Base-by-base conservation (phyloP, 1,140 invertebrate species). In the Bombus impatiens region DNA sequence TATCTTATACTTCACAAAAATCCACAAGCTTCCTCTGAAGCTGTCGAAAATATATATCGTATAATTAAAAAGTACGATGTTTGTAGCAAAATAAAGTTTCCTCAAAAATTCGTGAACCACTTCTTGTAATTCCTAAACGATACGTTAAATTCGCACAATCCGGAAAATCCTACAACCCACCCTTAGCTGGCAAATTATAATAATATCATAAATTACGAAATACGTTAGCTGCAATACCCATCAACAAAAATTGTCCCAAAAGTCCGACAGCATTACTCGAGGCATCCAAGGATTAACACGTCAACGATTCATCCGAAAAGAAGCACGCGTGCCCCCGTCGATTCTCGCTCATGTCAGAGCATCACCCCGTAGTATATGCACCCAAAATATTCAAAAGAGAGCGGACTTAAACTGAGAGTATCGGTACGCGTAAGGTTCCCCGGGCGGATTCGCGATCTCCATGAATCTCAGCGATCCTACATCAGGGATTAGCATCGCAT, bases 401-500 rank as follows among this genome's bases (percentile, higher is more conserved):
- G 28, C 72, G 1, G 13, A 32, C 42, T 37, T 62, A 62, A 13
- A n/a, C 28, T 13, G 59, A 53, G 10, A 18, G 18, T 25, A 44
- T 75, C 22, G 74, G 40, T 32, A 74, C 42, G 13, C 35, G 1
- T 47, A 1, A n/a, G 4, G 28, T 13, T 22, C 57, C 71, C 62
- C 25, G 42, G 10, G 32, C 5, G 28, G 22, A 40, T 25, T 78
- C 82, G 74, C 44, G 74, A 84, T 83, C 71, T 47, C 44, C 74
- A 77, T 57, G 89, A 82, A 90, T 84, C 78, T 53, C 74, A 71
- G 42, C 32, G 53, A 47, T 74, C 80, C 80, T 59, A 47, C 89
- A 90, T 40, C 82, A 57, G 32, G 78, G 84, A 68, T 84, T 77
- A 85, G 83, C 83, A 81, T 86, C 82, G 90, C 90, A 93, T 93